Conservation (phyloP, 2,113 vertebrate genomes). For the Ariopsis seemanni region DNA sequence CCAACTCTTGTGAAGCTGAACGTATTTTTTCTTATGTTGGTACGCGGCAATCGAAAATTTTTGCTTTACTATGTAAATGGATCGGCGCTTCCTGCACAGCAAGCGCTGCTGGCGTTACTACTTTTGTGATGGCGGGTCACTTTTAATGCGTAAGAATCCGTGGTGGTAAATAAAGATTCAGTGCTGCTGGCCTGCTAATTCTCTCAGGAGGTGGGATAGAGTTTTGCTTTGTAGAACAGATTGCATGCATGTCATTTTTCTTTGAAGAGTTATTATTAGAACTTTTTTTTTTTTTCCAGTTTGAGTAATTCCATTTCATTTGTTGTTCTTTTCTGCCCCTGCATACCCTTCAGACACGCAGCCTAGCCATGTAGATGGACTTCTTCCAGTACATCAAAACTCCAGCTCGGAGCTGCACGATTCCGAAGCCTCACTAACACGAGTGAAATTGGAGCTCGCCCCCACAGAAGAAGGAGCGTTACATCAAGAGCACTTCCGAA, state of each 20-base stretch:
- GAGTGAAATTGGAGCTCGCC: slow-evolving; percentile 21
- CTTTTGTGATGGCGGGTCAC: too few species aligned
- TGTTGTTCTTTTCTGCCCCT: not conserved
- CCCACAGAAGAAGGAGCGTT: not conserved
- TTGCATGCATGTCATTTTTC: not conserved
- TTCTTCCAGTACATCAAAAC: not conserved
- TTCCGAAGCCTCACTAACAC: slow-evolving; percentile 18
- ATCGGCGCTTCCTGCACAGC: too few species aligned
- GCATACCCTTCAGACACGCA: slow-evolving; percentile 16
- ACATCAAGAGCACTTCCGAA: too few species aligned
- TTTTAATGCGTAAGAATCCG: too few species aligned
- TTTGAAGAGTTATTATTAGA: not conserved
- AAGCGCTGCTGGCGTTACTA: too few species aligned
- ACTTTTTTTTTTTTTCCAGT: not conserved
- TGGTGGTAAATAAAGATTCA: not conserved
- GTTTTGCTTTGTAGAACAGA: not conserved
- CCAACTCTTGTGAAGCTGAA: too few species aligned
- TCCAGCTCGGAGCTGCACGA: not conserved
- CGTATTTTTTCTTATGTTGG: too few species aligned
- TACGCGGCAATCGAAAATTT: too few species aligned
- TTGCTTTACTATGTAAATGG: too few species aligned
- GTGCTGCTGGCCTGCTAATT: not conserved
- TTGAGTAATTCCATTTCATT: not conserved
- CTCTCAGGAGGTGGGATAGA: not conserved
- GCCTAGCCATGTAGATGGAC: not conserved